Percentiles rank a stretch among this genome's conserved stretches.
Evolutionary conservation across 2,888 invertebrate genomes (phyloP).

Genomic region (Torymus texanus): DNA sequence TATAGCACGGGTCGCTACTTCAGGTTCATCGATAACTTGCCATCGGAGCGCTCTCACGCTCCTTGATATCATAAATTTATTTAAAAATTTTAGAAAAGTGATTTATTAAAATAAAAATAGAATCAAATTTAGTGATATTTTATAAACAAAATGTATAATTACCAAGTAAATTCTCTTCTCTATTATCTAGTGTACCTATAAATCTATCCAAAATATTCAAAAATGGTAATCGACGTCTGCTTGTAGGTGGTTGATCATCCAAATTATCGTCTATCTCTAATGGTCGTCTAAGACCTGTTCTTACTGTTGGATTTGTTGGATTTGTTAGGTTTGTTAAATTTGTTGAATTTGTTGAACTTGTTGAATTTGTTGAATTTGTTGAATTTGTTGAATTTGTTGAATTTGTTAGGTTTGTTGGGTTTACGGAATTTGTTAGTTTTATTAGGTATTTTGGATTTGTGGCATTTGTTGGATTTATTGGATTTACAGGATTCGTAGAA

Average conservation of each 20-base stretch:
- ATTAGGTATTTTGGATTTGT: no score
- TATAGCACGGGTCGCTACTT: no score
- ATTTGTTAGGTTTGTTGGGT: no score
- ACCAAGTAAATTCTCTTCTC: constrained; percentile 37
- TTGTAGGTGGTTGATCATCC: constrained; percentile 58
- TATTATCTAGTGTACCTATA: neutral
- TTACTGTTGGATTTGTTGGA: neutral
- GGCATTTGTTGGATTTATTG: no score
- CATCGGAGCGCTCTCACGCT: no score
- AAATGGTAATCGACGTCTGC: constrained; percentile 58
- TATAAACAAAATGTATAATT: neutral
- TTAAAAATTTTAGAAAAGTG: neutral
- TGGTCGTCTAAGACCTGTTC: constrained; percentile 31
- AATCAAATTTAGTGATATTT: no score
- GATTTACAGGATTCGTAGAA: no score
- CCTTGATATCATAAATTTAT: neutral
- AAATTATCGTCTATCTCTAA: constrained; percentile 55
- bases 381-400: no score
- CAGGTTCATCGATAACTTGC: no score
- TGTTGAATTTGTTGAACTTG: neutral
- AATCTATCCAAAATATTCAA: constrained; percentile 21
- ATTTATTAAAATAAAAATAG: neutral
- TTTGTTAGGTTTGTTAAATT: no score
- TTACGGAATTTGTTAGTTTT: no score
- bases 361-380: no score